phyloP scores from a whole-genome alignment of 2,797 vertebrate species.

The Spondyliosoma cantharus region DNA sequence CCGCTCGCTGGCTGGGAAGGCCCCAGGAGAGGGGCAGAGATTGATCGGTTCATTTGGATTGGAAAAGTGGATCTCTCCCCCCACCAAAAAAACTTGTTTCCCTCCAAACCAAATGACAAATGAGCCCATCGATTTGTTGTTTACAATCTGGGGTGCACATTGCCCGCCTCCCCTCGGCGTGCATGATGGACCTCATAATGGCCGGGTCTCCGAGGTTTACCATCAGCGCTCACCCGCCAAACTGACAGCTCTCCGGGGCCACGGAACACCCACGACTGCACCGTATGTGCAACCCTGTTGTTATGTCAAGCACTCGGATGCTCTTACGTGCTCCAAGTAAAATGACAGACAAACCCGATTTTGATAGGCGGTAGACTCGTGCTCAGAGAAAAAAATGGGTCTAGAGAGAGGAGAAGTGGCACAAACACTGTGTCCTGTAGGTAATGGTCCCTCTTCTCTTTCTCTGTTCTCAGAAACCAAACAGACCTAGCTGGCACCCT shows the following conservation, averaged over 20 bases:
- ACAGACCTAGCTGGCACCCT: background rate
- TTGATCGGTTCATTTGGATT: conserved; percentile 86
- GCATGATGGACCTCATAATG: conserved; percentile 82
- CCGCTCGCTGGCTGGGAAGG: conserved; percentile 40
- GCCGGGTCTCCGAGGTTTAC: conserved; percentile 65
- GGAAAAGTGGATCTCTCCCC: conserved; percentile 82
- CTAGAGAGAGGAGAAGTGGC: background rate
- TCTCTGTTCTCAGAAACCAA: background rate
- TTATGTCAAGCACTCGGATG: conserved; percentile 36
- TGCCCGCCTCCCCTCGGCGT: conserved; percentile 61
- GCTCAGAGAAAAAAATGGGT: background rate
- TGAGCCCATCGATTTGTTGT: conserved; percentile 86
- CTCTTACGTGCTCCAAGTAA: background rate
- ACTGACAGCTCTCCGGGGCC: conserved; percentile 54
- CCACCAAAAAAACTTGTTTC: conserved; percentile 79
- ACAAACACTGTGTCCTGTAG: conserved; percentile 4
- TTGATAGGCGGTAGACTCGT: background rate
- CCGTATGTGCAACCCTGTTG: conserved; percentile 25
- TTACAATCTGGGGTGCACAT: conserved; percentile 74
- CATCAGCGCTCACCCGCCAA: conserved; percentile 12
- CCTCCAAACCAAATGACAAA: conserved; percentile 84
- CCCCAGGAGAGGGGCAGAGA: conserved; percentile 76
- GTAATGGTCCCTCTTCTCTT: conserved; percentile 6
- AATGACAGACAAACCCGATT: conserved; percentile 28
- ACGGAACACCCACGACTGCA: conserved; percentile 1